Evolutionary conservation across 2,113 vertebrate genomes (phyloP).

Genomic region (Aphelocoma coerulescens): DNA sequence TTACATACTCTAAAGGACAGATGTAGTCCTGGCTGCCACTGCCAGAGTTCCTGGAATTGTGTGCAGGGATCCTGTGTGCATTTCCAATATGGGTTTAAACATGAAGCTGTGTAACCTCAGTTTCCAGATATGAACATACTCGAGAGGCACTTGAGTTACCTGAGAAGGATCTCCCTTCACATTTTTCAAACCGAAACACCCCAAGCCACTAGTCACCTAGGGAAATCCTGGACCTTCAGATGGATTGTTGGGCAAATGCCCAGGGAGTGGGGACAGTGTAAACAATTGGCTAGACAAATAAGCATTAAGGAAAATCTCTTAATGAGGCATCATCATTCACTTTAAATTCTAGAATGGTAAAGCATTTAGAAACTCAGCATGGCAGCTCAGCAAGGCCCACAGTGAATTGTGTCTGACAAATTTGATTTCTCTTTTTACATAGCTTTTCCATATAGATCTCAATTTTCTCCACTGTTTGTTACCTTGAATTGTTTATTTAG

Average conservation of each 20-base stretch:
- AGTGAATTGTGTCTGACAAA: not conserved
- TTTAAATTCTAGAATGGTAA: not conserved
- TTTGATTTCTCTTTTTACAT: not conserved
- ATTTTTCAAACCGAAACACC: not conserved
- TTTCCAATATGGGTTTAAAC: not conserved
- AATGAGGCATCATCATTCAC: not conserved
- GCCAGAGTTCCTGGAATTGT: not conserved
- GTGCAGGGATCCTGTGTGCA: rapidly evolving
- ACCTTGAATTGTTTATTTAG: not conserved
- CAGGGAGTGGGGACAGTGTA: not conserved
- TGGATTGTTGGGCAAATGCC: not conserved
- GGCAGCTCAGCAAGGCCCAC: not conserved
- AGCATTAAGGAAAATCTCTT: not conserved
- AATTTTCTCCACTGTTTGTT: not conserved
- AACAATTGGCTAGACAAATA: not conserved
- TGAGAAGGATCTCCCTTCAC: not conserved
- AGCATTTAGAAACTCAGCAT: not conserved
- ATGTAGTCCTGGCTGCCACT: not conserved
- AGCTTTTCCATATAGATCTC: not conserved
- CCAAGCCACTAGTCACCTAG: rapidly evolving
- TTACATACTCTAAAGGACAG: not conserved
- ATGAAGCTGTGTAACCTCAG: not conserved
- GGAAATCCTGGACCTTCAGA: not conserved
- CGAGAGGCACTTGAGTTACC: rapidly evolving
- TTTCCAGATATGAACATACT: not conserved